phyloP scores from a whole-genome alignment of 30 jellyfish, hydroid and myxozoan species.

The Hydractinia echinata region DNA sequence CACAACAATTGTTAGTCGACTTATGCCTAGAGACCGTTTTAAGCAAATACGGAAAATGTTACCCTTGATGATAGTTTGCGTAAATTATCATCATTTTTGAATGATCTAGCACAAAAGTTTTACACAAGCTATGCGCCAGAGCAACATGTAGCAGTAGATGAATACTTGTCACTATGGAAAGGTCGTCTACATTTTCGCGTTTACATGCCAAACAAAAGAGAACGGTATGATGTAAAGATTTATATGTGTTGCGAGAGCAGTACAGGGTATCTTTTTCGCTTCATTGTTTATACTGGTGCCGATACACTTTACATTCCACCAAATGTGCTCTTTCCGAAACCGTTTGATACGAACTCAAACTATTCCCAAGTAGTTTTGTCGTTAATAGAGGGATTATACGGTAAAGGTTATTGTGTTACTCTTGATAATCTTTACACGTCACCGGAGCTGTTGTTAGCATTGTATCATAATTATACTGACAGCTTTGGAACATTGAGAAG shows the following conservation, averaged over 20 bases:
- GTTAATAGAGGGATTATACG: conserved; percentile 1
- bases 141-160: neutral
- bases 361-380: conserved; percentile 10
- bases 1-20: neutral
- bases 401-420: conserved; percentile 24
- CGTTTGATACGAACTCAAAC: neutral
- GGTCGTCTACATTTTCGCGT: too few relatives aligned
- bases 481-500: conserved; percentile 20
- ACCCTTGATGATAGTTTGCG: neutral
- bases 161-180: neutral
- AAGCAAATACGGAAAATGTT: conserved; percentile 12
- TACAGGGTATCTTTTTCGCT: too few relatives aligned
- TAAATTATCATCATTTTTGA: neutral
- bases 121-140: neutral
- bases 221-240: too few relatives aligned
- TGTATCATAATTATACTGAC: conserved; percentile 8
- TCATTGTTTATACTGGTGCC: too few relatives aligned
- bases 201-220: too few relatives aligned
- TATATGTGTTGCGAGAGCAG: too few relatives aligned
- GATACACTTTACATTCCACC: neutral
- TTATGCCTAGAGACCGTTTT: neutral
- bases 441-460: conserved; percentile 11
- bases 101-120: neutral
- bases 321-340: neutral
- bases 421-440: conserved; percentile 27